Conservation (phyloP, 2,797 vertebrate genomes). For the Choloepus didactylus region DNA sequence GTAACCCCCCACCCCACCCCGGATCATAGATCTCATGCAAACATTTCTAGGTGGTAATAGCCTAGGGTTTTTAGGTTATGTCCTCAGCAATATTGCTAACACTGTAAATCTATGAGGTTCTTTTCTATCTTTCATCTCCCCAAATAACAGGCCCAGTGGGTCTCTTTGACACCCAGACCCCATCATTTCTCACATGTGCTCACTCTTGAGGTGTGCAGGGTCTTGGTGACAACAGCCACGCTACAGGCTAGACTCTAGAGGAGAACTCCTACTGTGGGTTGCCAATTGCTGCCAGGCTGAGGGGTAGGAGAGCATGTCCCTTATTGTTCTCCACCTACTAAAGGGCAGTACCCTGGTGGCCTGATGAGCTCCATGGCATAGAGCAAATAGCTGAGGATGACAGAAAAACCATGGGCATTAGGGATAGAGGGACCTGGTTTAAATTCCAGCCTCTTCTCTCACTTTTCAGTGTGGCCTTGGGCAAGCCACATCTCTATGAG, state of each 20-base stretch:
- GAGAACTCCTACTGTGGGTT: not conserved
- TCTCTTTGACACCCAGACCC: not conserved
- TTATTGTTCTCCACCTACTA: not conserved
- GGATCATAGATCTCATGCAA: not conserved
- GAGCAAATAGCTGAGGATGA: not conserved
- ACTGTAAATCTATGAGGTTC: not conserved
- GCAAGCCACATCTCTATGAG: not conserved
- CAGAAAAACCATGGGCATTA: not conserved
- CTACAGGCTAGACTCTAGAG: no score
- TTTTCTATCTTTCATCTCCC: not conserved
- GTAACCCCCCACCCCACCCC: not conserved
- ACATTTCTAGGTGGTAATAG: not conserved
- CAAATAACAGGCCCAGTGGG: not conserved
- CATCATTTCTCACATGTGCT: not conserved
- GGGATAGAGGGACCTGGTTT: not conserved
- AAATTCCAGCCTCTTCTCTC: not conserved
- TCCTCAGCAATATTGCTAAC: not conserved
- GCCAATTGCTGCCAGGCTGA: not conserved
- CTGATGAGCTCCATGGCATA: not conserved
- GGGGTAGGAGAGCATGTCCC: not conserved
- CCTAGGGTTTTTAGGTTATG: not conserved
- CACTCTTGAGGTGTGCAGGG: not conserved
- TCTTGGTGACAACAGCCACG: not conserved
- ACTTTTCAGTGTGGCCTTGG: not conserved
- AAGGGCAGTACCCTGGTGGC: not conserved